Evolutionary conservation across 2,888 invertebrate species (phyloP).

Genomic region (Oligia latruncula): DNA sequence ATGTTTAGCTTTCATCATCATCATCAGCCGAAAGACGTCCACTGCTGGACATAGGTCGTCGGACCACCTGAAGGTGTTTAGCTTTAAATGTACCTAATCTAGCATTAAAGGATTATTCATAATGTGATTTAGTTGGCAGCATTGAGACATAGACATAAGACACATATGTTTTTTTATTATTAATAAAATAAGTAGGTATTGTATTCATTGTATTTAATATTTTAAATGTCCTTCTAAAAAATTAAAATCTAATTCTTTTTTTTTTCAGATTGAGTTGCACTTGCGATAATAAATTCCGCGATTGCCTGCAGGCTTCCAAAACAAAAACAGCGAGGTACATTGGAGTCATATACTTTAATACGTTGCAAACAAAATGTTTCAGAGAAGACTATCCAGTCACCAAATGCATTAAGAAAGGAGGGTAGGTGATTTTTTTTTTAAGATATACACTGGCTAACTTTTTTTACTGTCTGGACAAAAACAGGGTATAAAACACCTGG

Average conservation of each 20-base stretch:
- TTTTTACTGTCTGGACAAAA: too few species aligned
- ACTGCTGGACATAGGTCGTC: too few species aligned
- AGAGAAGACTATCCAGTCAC: constrained; percentile 89
- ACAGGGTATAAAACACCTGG: too few species aligned
- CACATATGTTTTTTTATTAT: not conserved
- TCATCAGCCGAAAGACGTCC: too few species aligned
- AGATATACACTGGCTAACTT: not conserved
- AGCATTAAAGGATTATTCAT: not conserved
- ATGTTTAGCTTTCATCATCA: not conserved
- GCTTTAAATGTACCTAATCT: not conserved
- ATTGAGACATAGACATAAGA: not conserved
- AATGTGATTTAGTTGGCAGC: not conserved
- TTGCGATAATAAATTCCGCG: constrained; percentile 89
- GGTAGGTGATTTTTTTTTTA: constrained; percentile 79
- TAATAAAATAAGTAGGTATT: not conserved
- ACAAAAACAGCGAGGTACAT: constrained; percentile 80
- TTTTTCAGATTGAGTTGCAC: constrained; percentile 86
- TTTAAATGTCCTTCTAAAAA: not conserved
- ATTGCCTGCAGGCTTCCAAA: constrained; percentile 83
- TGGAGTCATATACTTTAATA: constrained; percentile 90
- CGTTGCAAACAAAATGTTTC: constrained; percentile 90
- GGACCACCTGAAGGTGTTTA: not conserved
- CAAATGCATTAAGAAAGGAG: constrained; percentile 87
- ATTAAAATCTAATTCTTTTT: not conserved
- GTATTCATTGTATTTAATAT: too few species aligned